A percentile compares a stretch with the other conserved stretches of the same genome.
Conservation (phyloP, 2,113 vertebrate genomes). For the Vicugna pacos region DNA sequence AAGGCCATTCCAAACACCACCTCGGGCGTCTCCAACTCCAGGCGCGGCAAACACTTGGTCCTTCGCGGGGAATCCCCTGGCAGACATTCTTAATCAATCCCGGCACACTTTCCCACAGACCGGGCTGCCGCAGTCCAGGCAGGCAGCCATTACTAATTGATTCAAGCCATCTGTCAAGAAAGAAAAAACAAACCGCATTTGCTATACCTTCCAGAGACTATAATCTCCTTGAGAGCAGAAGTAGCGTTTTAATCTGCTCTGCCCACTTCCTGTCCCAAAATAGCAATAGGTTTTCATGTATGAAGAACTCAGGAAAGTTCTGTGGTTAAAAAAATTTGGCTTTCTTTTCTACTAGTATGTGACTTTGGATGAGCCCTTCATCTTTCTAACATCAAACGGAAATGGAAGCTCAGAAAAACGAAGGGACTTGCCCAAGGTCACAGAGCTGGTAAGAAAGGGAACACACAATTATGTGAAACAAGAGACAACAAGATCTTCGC, state of each 20-base stretch:
- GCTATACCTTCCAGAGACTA: background rate
- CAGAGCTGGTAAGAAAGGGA: background rate
- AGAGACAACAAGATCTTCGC: background rate
- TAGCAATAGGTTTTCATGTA: background rate
- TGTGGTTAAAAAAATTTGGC: background rate
- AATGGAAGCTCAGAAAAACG: slow-evolving; percentile 7
- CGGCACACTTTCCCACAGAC: background rate
- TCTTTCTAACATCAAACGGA: slow-evolving; percentile 3
- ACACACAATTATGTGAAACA: background rate
- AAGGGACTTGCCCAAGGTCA: background rate
- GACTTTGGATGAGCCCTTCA: background rate
- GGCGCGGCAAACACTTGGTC: background rate
- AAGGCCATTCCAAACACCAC: background rate
- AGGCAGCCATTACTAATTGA: background rate
- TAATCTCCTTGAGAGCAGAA: slow-evolving; percentile 21
- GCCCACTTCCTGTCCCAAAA: background rate
- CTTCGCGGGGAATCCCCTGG: fast-evolving
- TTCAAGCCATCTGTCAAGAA: background rate
- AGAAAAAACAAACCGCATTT: background rate
- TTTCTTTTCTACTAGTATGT: background rate
- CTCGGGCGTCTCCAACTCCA: background rate
- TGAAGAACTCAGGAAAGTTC: background rate
- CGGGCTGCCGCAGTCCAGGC: background rate
- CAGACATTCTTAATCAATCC: slow-evolving; percentile 15
- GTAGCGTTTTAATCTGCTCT: background rate